Percentiles rank a stretch among this genome's conserved stretches.
phyloP scores from a whole-genome alignment of 1,140 invertebrate species.

The Drosophila lacertosa region DNA sequence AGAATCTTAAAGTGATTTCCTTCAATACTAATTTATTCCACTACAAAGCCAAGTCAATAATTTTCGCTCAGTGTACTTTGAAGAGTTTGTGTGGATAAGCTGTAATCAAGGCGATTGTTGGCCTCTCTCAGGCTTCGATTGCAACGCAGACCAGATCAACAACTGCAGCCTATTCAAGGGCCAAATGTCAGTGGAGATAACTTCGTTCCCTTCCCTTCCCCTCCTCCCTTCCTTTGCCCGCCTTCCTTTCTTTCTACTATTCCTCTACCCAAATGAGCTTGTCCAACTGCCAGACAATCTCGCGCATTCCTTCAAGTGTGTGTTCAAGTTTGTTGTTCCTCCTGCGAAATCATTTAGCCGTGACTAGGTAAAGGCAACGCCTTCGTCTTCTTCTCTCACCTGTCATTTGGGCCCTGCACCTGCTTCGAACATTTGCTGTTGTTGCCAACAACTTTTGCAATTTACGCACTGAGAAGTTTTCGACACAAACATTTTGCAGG shows the following conservation, averaged over 20 bases:
- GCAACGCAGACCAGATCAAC: neutral
- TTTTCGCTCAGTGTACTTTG: no score
- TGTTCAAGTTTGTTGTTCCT: neutral
- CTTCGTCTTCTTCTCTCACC: neutral
- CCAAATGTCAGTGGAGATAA: conserved; percentile 6
- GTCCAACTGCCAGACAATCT: conserved; percentile 12
- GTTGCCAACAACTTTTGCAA: conserved; percentile 1
- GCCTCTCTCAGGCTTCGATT: no score
- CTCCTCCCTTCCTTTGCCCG: no score
- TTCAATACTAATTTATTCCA: no score
- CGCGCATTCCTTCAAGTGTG: neutral
- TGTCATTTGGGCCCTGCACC: conserved; percentile 16
- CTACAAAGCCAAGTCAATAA: no score
- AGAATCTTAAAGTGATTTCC: no score
- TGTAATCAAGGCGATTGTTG: conserved; percentile 34
- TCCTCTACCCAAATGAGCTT: neutral
- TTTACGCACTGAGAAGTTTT: conserved; percentile 12
- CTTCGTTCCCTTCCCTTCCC: no score
- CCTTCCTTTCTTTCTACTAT: no score
- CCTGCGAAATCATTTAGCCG: conserved; percentile 6
- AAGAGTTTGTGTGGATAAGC: neutral
- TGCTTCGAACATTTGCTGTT: neutral
- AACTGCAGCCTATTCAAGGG: neutral
- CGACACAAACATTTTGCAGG: neutral
- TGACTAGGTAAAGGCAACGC: conserved; percentile 4